Percentiles rank a stretch among this genome's conserved stretches.
Conservation (phyloP, 2,888 invertebrate species). For the Gymnocheta viridis region DNA sequence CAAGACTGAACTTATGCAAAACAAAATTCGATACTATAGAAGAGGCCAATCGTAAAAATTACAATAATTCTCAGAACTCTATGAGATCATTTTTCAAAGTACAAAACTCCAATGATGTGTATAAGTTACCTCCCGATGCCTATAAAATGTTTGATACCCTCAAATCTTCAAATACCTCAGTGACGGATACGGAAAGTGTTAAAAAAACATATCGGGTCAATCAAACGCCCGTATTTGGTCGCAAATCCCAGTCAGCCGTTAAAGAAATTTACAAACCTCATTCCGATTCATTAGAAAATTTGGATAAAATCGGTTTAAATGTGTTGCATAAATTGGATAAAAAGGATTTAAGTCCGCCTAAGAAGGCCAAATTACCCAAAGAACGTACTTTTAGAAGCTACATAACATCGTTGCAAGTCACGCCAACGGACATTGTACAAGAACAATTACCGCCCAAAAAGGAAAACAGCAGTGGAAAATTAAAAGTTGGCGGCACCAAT, state of each 20-base stretch:
- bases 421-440: slow-evolving; percentile 31
- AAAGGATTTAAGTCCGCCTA: slow-evolving; percentile 64
- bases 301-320: slow-evolving; percentile 70
- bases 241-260: slow-evolving; percentile 73
- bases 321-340: slow-evolving; percentile 47
- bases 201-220: slow-evolving; percentile 78
- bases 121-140: slow-evolving; percentile 75
- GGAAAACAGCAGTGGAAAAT: slow-evolving; percentile 35
- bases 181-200: slow-evolving; percentile 57
- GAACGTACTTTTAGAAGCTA: slow-evolving; percentile 72
- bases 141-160: slow-evolving; percentile 78
- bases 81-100: slow-evolving; percentile 80
- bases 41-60: slow-evolving; percentile 79
- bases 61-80: slow-evolving; percentile 78
- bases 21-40: slow-evolving; percentile 80
- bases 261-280: slow-evolving; percentile 74
- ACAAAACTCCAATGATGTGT: slow-evolving; percentile 70
- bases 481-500: slow-evolving; percentile 51
- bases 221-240: slow-evolving; percentile 81
- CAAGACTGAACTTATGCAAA: slow-evolving; percentile 80
- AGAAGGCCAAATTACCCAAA: slow-evolving; percentile 69
- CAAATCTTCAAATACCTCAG: slow-evolving; percentile 72
- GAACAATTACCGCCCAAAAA: slow-evolving; percentile 64
- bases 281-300: slow-evolving; percentile 79
- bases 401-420: slow-evolving; percentile 56